Conservation (phyloP, 2,113 vertebrate species). For the Dasypus novemcinctus region DNA sequence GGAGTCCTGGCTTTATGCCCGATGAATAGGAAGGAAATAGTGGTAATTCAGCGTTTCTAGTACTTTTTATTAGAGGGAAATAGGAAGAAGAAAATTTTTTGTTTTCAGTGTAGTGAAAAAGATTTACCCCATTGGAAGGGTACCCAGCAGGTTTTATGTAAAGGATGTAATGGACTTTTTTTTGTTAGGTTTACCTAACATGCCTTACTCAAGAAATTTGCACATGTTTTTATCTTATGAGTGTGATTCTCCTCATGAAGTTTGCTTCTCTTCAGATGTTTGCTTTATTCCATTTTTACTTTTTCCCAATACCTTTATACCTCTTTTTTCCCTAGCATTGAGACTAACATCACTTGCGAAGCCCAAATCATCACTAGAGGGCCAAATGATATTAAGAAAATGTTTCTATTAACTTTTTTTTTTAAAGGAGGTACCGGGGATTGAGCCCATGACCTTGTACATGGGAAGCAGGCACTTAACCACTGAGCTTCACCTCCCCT, state of each 20-base stretch:
- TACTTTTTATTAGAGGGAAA: conserved; percentile 69
- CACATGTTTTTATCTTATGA: conserved; percentile 56
- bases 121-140: conserved; percentile 1
- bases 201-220: conserved; percentile 51
- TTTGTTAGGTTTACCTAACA: conserved; percentile 31
- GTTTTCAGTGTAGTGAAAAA: conserved; percentile 50
- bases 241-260: conserved; percentile 46
- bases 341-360: conserved; percentile 25
- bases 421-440: too few species aligned
- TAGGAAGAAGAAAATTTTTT: conserved; percentile 64
- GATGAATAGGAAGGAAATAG: conserved; percentile 67
- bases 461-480: too few species aligned
- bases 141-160: conserved; percentile 51
- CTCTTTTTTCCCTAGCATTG: conserved; percentile 23
- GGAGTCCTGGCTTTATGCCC: conserved; percentile 63
- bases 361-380: conserved; percentile 35
- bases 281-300: conserved; percentile 30
- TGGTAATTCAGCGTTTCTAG: conserved; percentile 68
- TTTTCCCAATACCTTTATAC: conserved; percentile 39
- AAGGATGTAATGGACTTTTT: conserved; percentile 46
- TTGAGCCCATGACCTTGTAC: too few species aligned
- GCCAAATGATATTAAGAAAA: conserved; percentile 49
- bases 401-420: conserved; percentile 46
- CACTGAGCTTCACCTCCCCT: neutral
- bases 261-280: conserved; percentile 48